Evolutionary conservation across 2,888 invertebrate genomes (phyloP).

Genomic region (Melolontha melolontha): DNA sequence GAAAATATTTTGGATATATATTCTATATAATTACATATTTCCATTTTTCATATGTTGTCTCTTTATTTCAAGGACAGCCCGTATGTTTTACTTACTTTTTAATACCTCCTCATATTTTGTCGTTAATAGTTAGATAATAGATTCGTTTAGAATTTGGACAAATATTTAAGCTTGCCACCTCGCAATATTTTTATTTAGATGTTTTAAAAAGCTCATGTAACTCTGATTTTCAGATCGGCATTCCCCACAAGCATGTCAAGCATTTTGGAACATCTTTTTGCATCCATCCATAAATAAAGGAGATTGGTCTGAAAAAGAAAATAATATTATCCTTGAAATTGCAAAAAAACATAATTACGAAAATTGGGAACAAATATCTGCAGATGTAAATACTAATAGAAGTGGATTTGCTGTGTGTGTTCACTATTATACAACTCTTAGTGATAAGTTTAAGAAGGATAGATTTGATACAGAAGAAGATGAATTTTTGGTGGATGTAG

Average conservation of each 20-base stretch:
- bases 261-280: conserved; percentile 79
- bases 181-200: background rate
- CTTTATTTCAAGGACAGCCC: no score
- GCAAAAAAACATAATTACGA: conserved; percentile 66
- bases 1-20: no score
- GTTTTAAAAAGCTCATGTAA: conserved; percentile 42
- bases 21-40: no score
- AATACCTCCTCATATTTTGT: no score
- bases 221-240: conserved; percentile 69
- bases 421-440: conserved; percentile 71
- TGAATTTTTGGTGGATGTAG: conserved; percentile 70
- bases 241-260: conserved; percentile 72
- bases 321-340: conserved; percentile 61
- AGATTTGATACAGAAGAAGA: conserved; percentile 81
- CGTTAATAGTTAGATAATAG: no score
- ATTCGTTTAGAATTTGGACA: no score
- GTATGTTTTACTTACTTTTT: no score
- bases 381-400: conserved; percentile 69
- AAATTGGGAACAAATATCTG: conserved; percentile 77
- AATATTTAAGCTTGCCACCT: no score
- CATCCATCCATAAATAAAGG: conserved; percentile 76
- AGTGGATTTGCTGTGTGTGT: conserved; percentile 79
- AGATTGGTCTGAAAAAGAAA: conserved; percentile 69
- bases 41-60: no score
- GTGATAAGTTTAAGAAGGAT: conserved; percentile 54